Evolutionary conservation across 2,797 vertebrate genomes (phyloP), one percentile per base, ranked within the genome.

Genomic region (Miichthys miiuy): DNA sequence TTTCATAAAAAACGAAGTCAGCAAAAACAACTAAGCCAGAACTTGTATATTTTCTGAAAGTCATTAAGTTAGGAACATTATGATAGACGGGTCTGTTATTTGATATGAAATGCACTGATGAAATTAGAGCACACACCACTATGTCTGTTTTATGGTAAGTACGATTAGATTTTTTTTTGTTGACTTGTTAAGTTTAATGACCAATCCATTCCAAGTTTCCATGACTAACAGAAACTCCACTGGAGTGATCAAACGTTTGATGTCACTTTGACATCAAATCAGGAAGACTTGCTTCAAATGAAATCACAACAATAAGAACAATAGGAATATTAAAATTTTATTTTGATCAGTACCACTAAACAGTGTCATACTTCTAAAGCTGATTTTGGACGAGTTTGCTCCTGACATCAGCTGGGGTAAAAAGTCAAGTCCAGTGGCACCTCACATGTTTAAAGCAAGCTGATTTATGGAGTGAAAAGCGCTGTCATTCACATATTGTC

Each of bases 201-300:
- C 23, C 46, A 42, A 78, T 82, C 42, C 47, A 47, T 72, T 80
- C 23, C 77, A 62, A 80, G 72, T 90, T 90, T 85, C 87, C 83
- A 88, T 87, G 81, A 86, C 77, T 81, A 86, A 88, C 46, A 52
- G 57, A 42, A 38, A 83, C 52, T 83, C 44, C 58, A 47, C 61
- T 27, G 46, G 67, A 74, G n/a, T 30, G 30, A 83, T 57, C 47
- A 20, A 4, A 68, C 6, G 42, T 42, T 83, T 51, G 34, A 38
- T 38, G 34, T 38, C 34, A 38, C 34, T 38, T 9, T 38, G 34
- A 38, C 44, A 66, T 51, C 73, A 80, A 79, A 77, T 80, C 76
- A 72, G 54, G 30, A 68, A 70, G 48, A 44, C 20, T 17, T 51
- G 41, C 56, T 75, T 42, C 51, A 66, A 79, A 80, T 34, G 57